Percentiles rank a stretch among this genome's conserved stretches.
These are phyloP conservation scores for Neosalanx taihuensis DNA, from an alignment of 2,797 vertebrate species.

Conservation along the genomic window DNA sequence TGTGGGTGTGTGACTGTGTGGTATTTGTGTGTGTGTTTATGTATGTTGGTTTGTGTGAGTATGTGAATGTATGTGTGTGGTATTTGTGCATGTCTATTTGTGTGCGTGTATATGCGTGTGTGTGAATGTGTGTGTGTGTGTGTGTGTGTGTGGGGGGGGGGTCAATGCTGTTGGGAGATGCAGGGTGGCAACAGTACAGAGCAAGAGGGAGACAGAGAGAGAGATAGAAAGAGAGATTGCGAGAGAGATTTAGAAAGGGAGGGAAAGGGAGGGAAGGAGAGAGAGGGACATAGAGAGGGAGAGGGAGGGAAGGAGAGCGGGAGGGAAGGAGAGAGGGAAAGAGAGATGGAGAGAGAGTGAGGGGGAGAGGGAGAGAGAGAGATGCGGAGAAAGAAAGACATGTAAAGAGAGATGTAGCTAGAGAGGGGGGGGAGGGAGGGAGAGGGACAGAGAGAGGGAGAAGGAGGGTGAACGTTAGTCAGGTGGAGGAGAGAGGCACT, in stretches of 20 bases:
- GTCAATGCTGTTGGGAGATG: conserved; percentile 30
- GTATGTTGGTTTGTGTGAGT: conserved; percentile 18
- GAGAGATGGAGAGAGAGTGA: not conserved
- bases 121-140: too few species aligned
- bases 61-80: conserved; percentile 20
- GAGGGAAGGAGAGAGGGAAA: conserved; percentile 17
- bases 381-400: conserved; percentile 11
- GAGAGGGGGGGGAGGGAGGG: too few species aligned
- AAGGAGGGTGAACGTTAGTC: not conserved
- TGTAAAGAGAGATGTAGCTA: not conserved
- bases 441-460: not conserved
- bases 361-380: not conserved
- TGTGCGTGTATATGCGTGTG: not conserved
- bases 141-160: conserved; percentile 5
- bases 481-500: conserved; percentile 7
- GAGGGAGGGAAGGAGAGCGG: not conserved
- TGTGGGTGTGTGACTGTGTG: conserved; percentile 54
- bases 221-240: conserved; percentile 5
- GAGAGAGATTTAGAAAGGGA: not conserved
- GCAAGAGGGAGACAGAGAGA: conserved; percentile 43
- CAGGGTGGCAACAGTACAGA: conserved; percentile 57
- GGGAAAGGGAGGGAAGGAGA: not conserved
- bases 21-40: not conserved
- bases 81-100: conserved; percentile 27
- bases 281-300: conserved; percentile 16